Evolutionary conservation across 2,888 invertebrate genomes (phyloP), one percentile per base, ranked within the genome.

Genomic region (Deilephila elpenor): DNA sequence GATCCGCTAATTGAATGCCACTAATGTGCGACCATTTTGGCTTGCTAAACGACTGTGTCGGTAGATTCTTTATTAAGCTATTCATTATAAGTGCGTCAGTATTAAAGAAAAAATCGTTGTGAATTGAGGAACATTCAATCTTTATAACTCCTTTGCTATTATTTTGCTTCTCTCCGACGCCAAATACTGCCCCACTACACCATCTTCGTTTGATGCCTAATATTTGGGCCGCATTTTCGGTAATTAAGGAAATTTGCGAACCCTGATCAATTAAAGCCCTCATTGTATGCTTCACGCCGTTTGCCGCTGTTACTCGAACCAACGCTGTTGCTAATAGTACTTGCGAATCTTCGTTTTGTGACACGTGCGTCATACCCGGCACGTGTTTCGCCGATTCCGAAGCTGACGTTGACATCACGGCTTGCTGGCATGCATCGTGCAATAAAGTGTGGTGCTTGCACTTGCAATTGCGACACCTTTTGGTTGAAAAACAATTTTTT

Each of bases 1-100:
- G 59, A n/a, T 59, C 20, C 20, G 59, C 59, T 59, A 59, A 59
- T 59, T 59, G 59, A n/a, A 59, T 19, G 59, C 59, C 59, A 59
- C 59, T 20, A 20, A 59, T 20, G 20, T 59, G 59, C 20, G 59
- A 59, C 59, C 59, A 59, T 8, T 59, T 20, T n/a, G 59, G 59
- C n/a, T 59, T 59, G n/a, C 17, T 59, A 59, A 59, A 59, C 5
- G 59, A 20, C 20, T 59, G 20, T 20, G 20, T 59, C 6, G 20
- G 59, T 3, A 59, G 59, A 20, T 59, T 59, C n/a, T 59, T 59
- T 5, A 59, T 59, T n/a, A 59, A 59, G 20, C 20, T 59, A 59
- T 59, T 59, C 59, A 59, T 59, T n/a, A 59, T 59, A 20, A 59
- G 59, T 59, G 17, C 59, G 8, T 59, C 59, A 3, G 59, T 20